A percentile compares a stretch with the other conserved stretches of the same genome.
Conservation (phyloP, 2,888 invertebrate genomes). For the Trypoxylon attenuatum region DNA sequence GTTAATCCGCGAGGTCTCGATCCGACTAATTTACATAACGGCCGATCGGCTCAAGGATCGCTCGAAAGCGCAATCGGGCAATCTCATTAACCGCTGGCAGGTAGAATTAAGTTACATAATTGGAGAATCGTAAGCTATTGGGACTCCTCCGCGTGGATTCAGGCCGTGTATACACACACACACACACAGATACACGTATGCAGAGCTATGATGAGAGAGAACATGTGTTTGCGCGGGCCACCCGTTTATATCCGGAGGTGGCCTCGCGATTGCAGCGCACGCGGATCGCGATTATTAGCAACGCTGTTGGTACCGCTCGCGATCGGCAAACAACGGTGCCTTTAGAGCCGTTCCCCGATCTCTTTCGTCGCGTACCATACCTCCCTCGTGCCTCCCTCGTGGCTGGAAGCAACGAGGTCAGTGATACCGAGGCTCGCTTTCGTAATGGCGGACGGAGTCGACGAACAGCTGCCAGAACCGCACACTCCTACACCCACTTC, state of each 20-base stretch:
- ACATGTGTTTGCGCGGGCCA: not conserved
- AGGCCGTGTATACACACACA: not conserved
- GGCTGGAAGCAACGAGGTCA: conserved; percentile 40
- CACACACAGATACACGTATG: no score
- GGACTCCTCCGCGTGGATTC: not conserved
- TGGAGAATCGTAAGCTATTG: conserved; percentile 10
- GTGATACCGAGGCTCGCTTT: conserved; percentile 63
- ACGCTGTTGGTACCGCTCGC: not conserved
- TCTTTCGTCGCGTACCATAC: conserved; percentile 1
- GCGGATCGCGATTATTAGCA: not conserved
- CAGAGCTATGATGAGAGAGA: not conserved
- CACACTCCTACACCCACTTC: conserved; percentile 32
- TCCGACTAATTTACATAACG: not conserved
- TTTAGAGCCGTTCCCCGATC: not conserved
- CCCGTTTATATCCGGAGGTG: not conserved
- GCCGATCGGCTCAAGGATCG: not conserved
- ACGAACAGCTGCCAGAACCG: conserved; percentile 51
- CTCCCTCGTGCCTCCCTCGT: conserved; percentile 5
- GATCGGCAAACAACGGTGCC: conserved; percentile 4
- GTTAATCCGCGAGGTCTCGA: not conserved
- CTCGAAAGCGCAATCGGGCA: not conserved
- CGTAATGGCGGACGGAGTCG: conserved; percentile 55
- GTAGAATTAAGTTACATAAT: conserved; percentile 20
- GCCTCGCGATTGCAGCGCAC: not conserved
- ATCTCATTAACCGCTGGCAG: not conserved